Evolutionary conservation across 2,113 vertebrate species (phyloP), one percentile per base, ranked within the genome.

Genomic region (Vireo altiloquus): DNA sequence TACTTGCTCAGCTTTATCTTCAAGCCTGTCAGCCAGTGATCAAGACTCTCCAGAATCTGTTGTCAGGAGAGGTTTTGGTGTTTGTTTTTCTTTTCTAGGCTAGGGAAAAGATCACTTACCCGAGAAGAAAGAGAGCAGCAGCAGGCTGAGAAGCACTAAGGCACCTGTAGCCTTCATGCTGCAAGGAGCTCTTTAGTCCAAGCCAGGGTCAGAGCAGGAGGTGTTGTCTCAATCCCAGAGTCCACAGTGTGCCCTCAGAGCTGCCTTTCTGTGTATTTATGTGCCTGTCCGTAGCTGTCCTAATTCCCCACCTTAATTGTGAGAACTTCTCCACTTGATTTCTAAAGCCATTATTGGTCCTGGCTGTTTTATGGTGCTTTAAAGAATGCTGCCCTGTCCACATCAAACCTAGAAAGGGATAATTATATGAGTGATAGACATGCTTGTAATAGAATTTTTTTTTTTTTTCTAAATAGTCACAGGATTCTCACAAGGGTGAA

Each of bases 241-340:
- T 87, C 63, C 90, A 92, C 96, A 83, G 72, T 71, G 74, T 30
- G 50, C 94, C 95, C 82, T 7, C 69, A 68, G 87, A 88, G 84
- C 96, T 56, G 87, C 88, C 91, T 87, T 47, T 82, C 76, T 72
- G 82, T 47, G 83, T 90, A 96, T 96, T 97, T 97, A 96, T 97
- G 89, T 7, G 11, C 76, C 88, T 87, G 63, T 56, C 40, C 8
- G 10, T 53, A 95, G 89, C 89, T 81, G 79, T 90, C 65, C 91
- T 81, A 70, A n/a, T 94, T 98, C 98, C 89, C 91, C 97, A 97
- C 98, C 97, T 98, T 96, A 96, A 96, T 98, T 96, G 96, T 97
- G 97, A 98, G 97, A 94, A 97, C 93, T 78, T 97, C 88, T 95
- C 79, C 82, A 49, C 85, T 96, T 90, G 12, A 2, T 65, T 95